Base-by-base conservation (phyloP, 2,797 vertebrate species). In the Varecia variegata region DNA sequence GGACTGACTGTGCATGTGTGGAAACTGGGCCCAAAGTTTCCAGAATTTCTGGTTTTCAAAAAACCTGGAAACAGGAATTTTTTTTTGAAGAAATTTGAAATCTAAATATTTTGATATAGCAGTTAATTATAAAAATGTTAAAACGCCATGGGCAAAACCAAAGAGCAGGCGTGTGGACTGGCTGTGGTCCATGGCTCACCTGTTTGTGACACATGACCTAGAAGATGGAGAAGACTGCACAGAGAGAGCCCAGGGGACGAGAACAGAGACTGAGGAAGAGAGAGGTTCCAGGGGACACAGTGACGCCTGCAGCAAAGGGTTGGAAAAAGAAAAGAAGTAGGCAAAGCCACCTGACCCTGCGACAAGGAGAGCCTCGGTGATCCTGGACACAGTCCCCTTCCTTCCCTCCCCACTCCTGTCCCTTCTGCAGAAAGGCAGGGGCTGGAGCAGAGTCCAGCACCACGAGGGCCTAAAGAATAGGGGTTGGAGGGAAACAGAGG, bases 301-400 rank as follows among this genome's bases (percentile, higher is more conserved):
- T 0, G 35, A 27, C 0, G 0, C 18, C 2, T 0, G 0, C 25
- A 17, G 35, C 20, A 18, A 52, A 35, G 32, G 15, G 35, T 1
- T 17, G 12, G 58, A 23, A 38, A 30, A 18, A 15, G n/a, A 27
- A n/a, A 15, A n/a, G 23, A 17, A 74, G 40, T 1, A 5, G 32
- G 80, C 10, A 32, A 7, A 45, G 38, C 60, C 27, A 6, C 17
- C 1, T 0, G 30, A 2, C 67, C 38, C 17, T n/a, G 35, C 6
- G 10, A 7, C 13, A 20, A 56, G 52, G 38, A 52, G 12, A 68
- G 17, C 4, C 5, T 20, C 20, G 2, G 9, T 14, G 13, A 45
- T 10, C 40, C 15, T 5, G 7, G 25, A 4, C 8, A n/a, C 54
- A 73, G 32, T 3, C 1, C 0, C 52, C 11, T 32, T 7, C 23